phyloP scores from a whole-genome alignment of 2,888 invertebrate genomes.

The Scaptomyza cyrtandrae region DNA sequence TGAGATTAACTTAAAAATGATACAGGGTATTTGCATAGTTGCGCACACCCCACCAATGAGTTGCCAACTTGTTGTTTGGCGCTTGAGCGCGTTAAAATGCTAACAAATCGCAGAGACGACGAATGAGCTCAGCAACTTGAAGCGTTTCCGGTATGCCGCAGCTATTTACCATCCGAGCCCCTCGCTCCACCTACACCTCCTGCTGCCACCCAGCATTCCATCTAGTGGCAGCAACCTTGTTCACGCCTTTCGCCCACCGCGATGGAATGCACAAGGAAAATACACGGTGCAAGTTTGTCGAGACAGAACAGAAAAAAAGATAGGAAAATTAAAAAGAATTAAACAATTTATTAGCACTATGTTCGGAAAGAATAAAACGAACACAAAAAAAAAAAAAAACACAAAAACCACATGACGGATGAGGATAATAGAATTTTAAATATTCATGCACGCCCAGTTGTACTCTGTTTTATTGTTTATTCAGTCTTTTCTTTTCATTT shows the following conservation, averaged over 20 bases:
- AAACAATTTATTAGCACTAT: conserved; percentile 65
- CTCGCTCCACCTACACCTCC: background rate
- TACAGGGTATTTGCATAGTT: conserved; percentile 13
- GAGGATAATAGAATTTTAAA: conserved; percentile 62
- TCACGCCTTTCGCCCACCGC: conserved; percentile 15
- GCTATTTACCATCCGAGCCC: conserved; percentile 35
- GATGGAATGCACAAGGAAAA: conserved; percentile 53
- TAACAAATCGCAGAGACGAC: conserved; percentile 80
- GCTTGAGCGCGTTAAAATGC: conserved; percentile 72
- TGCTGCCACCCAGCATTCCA: conserved; percentile 26
- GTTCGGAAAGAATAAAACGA: conserved; percentile 20
- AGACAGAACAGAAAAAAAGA: conserved; percentile 42
- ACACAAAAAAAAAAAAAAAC: background rate
- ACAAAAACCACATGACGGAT: conserved; percentile 19
- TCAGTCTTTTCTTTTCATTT: conserved; percentile 31
- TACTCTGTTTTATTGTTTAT: background rate
- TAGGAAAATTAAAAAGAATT: conserved; percentile 42
- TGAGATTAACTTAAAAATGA: no score
- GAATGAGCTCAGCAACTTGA: conserved; percentile 78
- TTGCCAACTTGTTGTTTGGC: conserved; percentile 38
- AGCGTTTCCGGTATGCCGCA: conserved; percentile 81
- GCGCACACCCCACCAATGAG: background rate
- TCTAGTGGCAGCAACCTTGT: conserved; percentile 21
- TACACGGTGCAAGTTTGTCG: conserved; percentile 60
- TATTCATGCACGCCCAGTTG: conserved; percentile 48